Percentiles rank a stretch among this genome's conserved stretches.
Conservation (phyloP, 2,888 invertebrate species). For the Sphaerophoria taeniata region DNA sequence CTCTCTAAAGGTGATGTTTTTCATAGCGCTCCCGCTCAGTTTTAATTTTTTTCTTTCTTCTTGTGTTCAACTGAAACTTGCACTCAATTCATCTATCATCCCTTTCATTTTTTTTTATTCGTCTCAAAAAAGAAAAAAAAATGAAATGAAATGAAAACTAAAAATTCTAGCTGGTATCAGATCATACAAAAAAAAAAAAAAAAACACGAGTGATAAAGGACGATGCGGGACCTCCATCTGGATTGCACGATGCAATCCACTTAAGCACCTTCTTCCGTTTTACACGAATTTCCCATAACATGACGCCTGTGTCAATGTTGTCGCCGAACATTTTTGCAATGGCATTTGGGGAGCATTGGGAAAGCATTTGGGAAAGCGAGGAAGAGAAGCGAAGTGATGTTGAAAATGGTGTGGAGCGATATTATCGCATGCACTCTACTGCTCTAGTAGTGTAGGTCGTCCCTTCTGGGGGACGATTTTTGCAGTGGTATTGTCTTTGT, state of each 20-base stretch:
- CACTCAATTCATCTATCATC: conserved; percentile 1
- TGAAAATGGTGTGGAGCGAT: not conserved
- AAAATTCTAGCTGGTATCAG: conserved; percentile 3
- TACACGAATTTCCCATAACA: conserved; percentile 73
- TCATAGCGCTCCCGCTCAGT: conserved; percentile 2
- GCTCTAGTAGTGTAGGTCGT: not conserved
- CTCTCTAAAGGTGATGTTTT: not conserved
- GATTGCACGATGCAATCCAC: conserved; percentile 60
- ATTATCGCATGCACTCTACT: conserved; percentile 17
- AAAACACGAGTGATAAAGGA: conserved; percentile 29
- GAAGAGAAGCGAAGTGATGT: no score
- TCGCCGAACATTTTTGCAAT: not conserved
- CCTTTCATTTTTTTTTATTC: no score
- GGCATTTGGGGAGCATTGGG: no score
- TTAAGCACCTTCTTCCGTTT: conserved; percentile 72
- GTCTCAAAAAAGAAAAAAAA: conserved; percentile 22
- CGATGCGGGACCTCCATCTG: conserved; percentile 37
- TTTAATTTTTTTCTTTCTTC: conserved; percentile 12
- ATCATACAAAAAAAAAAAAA: conserved; percentile 3
- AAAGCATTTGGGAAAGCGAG: no score
- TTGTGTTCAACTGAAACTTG: conserved; percentile 3
- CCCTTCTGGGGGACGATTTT: conserved; percentile 19
- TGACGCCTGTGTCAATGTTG: conserved; percentile 22
- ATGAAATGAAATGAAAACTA: conserved; percentile 18
- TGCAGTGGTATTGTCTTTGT: conserved; percentile 33